Evolutionary conservation across 2,113 vertebrate species (phyloP).

Genomic region (Alces alces): DNA sequence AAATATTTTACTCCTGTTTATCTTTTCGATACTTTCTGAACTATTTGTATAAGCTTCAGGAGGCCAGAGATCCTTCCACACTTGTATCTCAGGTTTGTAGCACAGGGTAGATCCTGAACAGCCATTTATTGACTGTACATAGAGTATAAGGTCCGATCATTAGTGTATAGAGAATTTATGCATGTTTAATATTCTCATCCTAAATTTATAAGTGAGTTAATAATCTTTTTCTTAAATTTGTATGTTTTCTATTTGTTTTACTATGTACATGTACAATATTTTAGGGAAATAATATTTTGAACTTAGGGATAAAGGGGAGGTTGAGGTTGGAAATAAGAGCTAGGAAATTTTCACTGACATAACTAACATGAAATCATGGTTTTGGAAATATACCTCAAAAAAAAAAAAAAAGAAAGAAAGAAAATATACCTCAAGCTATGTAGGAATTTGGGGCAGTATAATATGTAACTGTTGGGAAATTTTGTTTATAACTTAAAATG

Average conservation of each 20-base stretch:
- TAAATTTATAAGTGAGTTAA: not conserved
- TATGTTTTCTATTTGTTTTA: not conserved
- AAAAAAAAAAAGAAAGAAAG: not conserved
- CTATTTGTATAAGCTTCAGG: not conserved
- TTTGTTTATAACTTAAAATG: conserved; percentile 9
- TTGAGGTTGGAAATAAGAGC: not conserved
- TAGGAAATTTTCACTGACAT: conserved; percentile 6
- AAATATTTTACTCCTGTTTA: not conserved
- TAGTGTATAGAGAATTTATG: not conserved
- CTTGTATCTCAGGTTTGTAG: not conserved
- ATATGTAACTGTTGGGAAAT: not conserved
- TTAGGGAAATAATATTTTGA: conserved; percentile 18
- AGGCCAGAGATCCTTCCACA: not conserved
- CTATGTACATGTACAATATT: not conserved
- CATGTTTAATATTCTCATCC: not conserved
- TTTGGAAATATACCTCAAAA: conserved; percentile 14
- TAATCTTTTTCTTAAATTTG: not conserved
- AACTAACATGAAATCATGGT: not conserved
- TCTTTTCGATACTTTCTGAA: not conserved
- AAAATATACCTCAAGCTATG: not conserved
- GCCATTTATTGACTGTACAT: not conserved
- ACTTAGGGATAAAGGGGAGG: not conserved
- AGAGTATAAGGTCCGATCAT: not conserved
- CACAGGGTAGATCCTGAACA: not conserved
- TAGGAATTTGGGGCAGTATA: not conserved